Base-by-base conservation (phyloP, 2,113 vertebrate genomes). In the Varanus komodoensis region DNA sequence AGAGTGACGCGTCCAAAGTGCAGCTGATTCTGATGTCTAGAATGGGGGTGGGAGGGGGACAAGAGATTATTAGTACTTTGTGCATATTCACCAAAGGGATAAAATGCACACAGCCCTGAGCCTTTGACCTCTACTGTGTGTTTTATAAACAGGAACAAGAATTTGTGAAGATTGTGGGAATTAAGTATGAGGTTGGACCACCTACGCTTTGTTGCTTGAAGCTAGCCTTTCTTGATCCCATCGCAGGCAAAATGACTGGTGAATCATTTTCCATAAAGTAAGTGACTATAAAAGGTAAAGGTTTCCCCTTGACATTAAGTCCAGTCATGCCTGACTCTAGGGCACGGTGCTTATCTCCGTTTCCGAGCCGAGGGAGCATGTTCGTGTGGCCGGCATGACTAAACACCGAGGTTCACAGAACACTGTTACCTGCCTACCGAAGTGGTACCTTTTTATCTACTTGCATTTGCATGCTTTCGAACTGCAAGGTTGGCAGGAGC, bases 191-290 rank as follows among this genome's bases (percentile, higher is more conserved):
- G 96, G 98, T 99, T 89, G 99, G 99, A 88, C 98, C 99, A 68
- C 99, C 99, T 84, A 99, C 99, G 0, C 97, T 99, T 38, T 99
- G 99, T 97, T 99, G 99, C 97, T 97, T 99, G 95, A 99, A 99
- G 95, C 97, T 99, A 96, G 98, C 99, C 90, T 98, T 99, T 96
- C 97, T 99, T 92, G 99, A 99, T 94, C 98, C 98, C 61, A 97
- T 98, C 96, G 98, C 98, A 93, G 98, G 99, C 96, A 99, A 99
- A 97, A 99, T 99, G 98, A 99, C 99, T 82, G 98, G 98, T 90
- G 99, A 99, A 90, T 99, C 98, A 91, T 99, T 99, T 97, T 99
- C 98, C 85, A 98, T 99, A 95, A 99, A 99, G 99, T 99, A 93
- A 98, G 98, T 94, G 87, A 27, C 75, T 89, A 44, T 44, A 44